These are phyloP conservation scores for Hydrotaea diabolus DNA, from an alignment of 2,888 invertebrate species.

Conservation along the genomic window DNA sequence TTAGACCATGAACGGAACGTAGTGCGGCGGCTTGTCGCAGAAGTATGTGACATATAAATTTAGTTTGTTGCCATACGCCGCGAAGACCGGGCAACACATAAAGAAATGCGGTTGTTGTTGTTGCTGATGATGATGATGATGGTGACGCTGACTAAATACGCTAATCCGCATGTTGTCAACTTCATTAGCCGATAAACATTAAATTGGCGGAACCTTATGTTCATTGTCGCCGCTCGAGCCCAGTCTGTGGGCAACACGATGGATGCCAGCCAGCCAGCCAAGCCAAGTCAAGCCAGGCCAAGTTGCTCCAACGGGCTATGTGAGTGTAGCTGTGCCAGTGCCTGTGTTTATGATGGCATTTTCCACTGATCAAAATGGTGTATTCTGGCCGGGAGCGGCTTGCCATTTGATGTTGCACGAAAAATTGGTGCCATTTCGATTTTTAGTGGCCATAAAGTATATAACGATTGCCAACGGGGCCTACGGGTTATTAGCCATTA, in stretches of 20 bases:
- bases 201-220: constrained; percentile 73
- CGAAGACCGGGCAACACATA: not conserved
- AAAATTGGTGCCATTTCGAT: constrained; percentile 80
- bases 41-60: constrained; percentile 51
- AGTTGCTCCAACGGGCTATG: not conserved
- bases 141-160: constrained; percentile 74
- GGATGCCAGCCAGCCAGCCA: not conserved
- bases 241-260: not conserved
- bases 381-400: constrained; percentile 53
- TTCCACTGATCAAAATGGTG: constrained; percentile 55
- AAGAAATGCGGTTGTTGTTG: constrained; percentile 24
- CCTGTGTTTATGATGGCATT: constrained; percentile 38
- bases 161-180: constrained; percentile 81
- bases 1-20: not conserved
- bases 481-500: constrained; percentile 71
- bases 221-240: constrained; percentile 37
- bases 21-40: not conserved
- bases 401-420: constrained; percentile 76
- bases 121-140: constrained; percentile 45
- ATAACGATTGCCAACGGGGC: constrained; percentile 70
- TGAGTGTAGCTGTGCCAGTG: not conserved
- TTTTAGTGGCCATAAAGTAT: constrained; percentile 80
- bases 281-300: not conserved
- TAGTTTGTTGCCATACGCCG: constrained; percentile 48
- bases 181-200: constrained; percentile 81